A percentile compares a stretch with the other conserved stretches of the same genome.
These are phyloP conservation scores for Diadema setosum DNA, from an alignment of 35 echinoderm and acorn worm species.

Conservation along the genomic window DNA sequence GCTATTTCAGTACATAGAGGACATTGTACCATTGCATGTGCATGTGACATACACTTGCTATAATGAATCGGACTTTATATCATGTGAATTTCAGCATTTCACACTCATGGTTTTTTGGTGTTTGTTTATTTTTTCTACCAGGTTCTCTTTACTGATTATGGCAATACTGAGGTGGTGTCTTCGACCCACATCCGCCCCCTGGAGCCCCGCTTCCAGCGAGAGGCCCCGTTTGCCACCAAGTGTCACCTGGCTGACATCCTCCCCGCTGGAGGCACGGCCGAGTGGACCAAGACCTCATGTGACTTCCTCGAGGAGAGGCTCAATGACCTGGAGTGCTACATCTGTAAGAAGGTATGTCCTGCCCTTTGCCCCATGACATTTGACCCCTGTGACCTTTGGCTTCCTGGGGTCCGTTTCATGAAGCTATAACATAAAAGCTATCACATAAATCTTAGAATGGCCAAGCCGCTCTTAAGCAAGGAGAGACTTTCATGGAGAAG, in stretches of 20 bases:
- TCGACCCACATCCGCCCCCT: constrained; percentile 52
- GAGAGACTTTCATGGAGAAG: too few relatives aligned
- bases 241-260: constrained; percentile 70
- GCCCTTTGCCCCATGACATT: too few relatives aligned
- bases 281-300: constrained; percentile 73
- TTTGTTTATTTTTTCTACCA: background rate
- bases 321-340: constrained; percentile 67
- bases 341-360: constrained; percentile 60
- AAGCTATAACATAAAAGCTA: too few relatives aligned
- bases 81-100: too few relatives aligned
- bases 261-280: constrained; percentile 49
- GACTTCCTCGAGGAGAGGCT: constrained; percentile 71
- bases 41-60: too few relatives aligned
- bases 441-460: too few relatives aligned
- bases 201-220: constrained; percentile 41
- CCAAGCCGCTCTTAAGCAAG: too few relatives aligned
- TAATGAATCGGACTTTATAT: too few relatives aligned
- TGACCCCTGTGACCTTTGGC: too few relatives aligned
- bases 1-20: too few relatives aligned
- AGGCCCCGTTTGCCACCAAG: constrained; percentile 72
- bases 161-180: constrained; percentile 55
- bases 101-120: background rate
- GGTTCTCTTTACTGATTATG: constrained; percentile 81
- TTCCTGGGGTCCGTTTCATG: too few relatives aligned
- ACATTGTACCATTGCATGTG: too few relatives aligned